phyloP scores from a whole-genome alignment of 2,888 invertebrate genomes.

The Polydrusus pterygomalis region DNA sequence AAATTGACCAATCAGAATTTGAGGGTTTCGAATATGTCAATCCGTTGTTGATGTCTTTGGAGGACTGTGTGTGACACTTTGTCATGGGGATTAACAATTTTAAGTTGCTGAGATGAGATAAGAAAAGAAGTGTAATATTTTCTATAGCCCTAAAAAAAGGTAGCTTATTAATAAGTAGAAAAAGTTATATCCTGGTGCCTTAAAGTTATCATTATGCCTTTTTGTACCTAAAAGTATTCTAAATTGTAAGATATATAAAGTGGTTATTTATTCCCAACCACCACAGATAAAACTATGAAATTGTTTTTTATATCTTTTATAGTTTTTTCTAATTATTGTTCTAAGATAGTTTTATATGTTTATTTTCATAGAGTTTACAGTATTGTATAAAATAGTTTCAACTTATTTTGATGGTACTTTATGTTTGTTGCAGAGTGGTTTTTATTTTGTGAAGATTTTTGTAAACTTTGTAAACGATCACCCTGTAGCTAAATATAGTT shows the following conservation, averaged over 20 bases:
- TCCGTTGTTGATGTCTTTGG: conserved; percentile 98
- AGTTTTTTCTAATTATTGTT: no score
- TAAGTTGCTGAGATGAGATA: not conserved
- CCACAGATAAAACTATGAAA: no score
- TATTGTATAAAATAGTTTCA: no score
- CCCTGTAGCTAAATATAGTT: no score
- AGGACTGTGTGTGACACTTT: conserved; percentile 94
- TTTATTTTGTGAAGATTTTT: not conserved
- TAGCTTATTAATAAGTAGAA: not conserved
- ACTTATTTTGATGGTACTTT: no score
- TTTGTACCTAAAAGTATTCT: conserved; percentile 19
- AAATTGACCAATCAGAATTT: conserved; percentile 99
- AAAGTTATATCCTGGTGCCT: not conserved
- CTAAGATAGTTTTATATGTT: no score
- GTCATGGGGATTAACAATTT: not conserved
- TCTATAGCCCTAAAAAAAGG: not conserved
- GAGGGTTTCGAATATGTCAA: conserved; percentile 99
- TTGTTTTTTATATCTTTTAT: no score
- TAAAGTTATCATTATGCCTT: conserved; percentile 6
- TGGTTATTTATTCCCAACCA: no score
- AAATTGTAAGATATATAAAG: no score
- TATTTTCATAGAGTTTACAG: no score
- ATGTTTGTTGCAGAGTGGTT: no score
- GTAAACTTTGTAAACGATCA: not conserved
- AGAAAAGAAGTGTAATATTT: not conserved